phyloP scores from a whole-genome alignment of 35 echinoderm and acorn worm species.

The Heliocidaris tuberculata region DNA sequence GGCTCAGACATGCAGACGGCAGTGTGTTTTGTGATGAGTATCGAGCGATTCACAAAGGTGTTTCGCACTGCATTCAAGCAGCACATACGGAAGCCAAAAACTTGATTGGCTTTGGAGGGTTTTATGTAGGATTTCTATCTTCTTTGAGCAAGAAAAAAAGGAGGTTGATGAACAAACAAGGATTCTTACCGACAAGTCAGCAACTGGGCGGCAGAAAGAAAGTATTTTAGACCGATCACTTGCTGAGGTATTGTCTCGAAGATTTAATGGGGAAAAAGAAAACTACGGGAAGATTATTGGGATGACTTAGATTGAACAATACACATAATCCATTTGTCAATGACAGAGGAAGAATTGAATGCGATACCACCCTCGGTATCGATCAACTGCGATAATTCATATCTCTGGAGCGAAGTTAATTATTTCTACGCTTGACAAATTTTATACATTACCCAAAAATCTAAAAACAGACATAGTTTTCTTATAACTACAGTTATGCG shows the following conservation, averaged over 20 bases:
- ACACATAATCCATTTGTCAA: slow-evolving; percentile 9
- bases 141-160: not conserved
- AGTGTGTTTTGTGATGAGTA: slow-evolving; percentile 1
- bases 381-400: not conserved
- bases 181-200: not conserved
- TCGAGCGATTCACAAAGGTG: slow-evolving; percentile 32
- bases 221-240: not conserved
- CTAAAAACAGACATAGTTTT: too few species aligned
- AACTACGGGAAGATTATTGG: slow-evolving; percentile 20
- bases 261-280: not conserved
- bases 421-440: slow-evolving; percentile 5
- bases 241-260: not conserved
- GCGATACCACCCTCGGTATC: not conserved
- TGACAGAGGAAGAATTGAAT: not conserved
- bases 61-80: not conserved
- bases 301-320: slow-evolving; percentile 6
- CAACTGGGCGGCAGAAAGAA: not conserved
- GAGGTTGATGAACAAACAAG: not conserved
- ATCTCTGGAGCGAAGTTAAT: not conserved
- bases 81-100: slow-evolving; percentile 3
- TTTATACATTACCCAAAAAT: not conserved
- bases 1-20: slow-evolving; percentile 35
- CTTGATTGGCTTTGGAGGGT: slow-evolving; percentile 6
- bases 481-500: too few species aligned
- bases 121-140: not conserved